phyloP scores from a whole-genome alignment of 2,113 vertebrate species.

The Neomonachus schauinslandi region DNA sequence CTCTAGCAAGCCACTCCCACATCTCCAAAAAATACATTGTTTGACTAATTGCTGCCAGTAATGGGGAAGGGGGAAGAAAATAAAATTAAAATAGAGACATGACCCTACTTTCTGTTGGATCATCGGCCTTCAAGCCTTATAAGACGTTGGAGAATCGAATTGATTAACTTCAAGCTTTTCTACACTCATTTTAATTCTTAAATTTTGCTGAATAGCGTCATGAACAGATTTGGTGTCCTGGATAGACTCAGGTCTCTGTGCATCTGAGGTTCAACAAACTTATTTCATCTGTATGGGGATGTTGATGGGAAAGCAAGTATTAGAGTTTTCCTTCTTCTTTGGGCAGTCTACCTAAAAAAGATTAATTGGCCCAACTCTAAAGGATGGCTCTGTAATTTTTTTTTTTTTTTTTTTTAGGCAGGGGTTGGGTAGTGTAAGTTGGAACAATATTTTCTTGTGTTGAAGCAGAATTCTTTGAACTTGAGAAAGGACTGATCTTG shows the following conservation, averaged over 20 bases:
- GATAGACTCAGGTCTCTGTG: not conserved
- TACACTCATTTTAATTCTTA: not conserved
- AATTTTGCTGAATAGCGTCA: not conserved
- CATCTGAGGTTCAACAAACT: not conserved
- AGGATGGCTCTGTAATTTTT: constrained; percentile 47
- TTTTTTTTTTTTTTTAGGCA: not conserved
- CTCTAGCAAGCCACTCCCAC: not conserved
- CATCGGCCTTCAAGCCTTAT: not conserved
- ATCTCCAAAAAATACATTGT: constrained; percentile 29
- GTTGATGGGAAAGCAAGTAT: not conserved
- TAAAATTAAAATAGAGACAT: not conserved
- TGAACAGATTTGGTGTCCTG: not conserved
- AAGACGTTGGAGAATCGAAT: not conserved
- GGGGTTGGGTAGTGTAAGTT: not conserved
- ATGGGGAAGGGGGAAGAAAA: not conserved
- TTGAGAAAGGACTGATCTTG: not conserved
- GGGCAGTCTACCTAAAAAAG: constrained; percentile 32
- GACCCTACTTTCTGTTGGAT: not conserved
- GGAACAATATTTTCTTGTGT: constrained; percentile 51
- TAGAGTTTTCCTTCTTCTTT: not conserved
- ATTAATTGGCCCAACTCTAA: constrained; percentile 59
- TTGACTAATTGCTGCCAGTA: constrained; percentile 16
- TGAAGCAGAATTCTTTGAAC: constrained; percentile 39
- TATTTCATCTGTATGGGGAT: not conserved
- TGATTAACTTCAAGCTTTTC: not conserved